Percentiles rank a stretch among this genome's conserved stretches.
phyloP scores from a whole-genome alignment of 2,113 vertebrate species.

The Gallinago media region DNA sequence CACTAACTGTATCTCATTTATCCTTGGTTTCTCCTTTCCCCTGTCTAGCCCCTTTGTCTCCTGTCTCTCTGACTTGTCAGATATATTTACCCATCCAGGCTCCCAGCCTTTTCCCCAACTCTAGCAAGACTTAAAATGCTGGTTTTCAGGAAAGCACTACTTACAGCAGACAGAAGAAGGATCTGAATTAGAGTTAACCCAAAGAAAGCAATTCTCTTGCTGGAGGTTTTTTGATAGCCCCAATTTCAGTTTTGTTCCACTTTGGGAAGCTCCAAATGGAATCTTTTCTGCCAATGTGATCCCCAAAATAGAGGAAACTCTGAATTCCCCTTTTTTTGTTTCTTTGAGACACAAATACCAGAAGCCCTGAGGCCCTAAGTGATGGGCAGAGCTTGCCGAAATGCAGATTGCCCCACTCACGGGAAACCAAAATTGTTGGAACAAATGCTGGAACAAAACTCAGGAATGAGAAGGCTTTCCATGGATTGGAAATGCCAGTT shows the following conservation, averaged over 20 bases:
- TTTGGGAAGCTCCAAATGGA: not conserved
- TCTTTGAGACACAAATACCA: not conserved
- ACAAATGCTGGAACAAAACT: slow-evolving; percentile 43
- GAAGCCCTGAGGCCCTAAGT: not conserved
- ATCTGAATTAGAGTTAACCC: not conserved
- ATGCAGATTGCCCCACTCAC: not conserved
- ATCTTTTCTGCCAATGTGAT: not conserved
- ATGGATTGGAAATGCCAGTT: slow-evolving; percentile 40
- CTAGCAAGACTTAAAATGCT: slow-evolving; percentile 3
- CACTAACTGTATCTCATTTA: slow-evolving; percentile 49
- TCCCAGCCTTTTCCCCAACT: slow-evolving; percentile 44
- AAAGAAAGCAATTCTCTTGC: not conserved
- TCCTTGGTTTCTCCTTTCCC: slow-evolving; percentile 57
- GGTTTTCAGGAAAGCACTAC: slow-evolving; percentile 6
- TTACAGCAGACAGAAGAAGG: not conserved
- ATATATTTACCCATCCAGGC: slow-evolving; percentile 46
- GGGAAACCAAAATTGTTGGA: slow-evolving; percentile 48
- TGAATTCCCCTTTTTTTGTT: not conserved
- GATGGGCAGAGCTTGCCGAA: slow-evolving; percentile 24
- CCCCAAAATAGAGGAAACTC: not conserved
- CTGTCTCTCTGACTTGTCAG: slow-evolving; percentile 47
- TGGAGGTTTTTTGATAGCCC: not conserved
- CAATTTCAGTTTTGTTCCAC: not conserved
- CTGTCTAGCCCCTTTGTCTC: slow-evolving; percentile 57
- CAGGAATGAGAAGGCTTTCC: slow-evolving; percentile 49